A percentile compares a stretch with the other conserved stretches of the same genome.
These are phyloP conservation scores for Lucifuga dentata DNA, from an alignment of 2,113 vertebrate species.

Conservation along the genomic window DNA sequence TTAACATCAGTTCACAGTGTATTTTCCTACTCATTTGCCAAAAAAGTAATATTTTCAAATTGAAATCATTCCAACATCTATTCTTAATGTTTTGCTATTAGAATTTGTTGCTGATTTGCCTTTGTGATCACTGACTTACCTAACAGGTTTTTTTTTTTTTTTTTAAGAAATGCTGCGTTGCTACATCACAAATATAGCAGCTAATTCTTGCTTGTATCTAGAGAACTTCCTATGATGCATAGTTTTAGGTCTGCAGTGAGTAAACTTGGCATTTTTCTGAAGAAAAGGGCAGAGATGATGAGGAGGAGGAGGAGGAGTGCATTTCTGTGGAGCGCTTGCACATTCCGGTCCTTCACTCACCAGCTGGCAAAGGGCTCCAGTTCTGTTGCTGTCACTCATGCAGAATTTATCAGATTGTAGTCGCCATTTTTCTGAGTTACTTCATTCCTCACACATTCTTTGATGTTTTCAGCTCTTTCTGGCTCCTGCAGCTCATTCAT, in stretches of 20 bases:
- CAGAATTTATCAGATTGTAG: constrained; percentile 64
- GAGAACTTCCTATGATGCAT: constrained; percentile 26
- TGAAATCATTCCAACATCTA: too few species aligned
- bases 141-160: too few species aligned
- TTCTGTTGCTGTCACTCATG: constrained; percentile 61
- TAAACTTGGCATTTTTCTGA: constrained; percentile 11
- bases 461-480: not conserved
- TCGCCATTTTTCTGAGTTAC: constrained; percentile 39
- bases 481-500: not conserved
- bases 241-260: constrained; percentile 32
- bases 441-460: constrained; percentile 10
- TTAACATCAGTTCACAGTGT: not conserved
- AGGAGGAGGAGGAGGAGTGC: constrained; percentile 49
- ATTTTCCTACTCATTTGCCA: not conserved
- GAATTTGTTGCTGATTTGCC: too few species aligned
- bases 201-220: not conserved
- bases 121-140: too few species aligned
- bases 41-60: too few species aligned
- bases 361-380: constrained; percentile 55
- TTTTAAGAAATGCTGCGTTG: too few species aligned
- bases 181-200: constrained; percentile 1
- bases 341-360: constrained; percentile 70
- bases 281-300: constrained; percentile 53
- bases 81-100: too few species aligned
- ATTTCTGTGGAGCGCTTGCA: constrained; percentile 54